Percentiles rank a stretch among this genome's conserved stretches.
These are phyloP conservation scores for Noctua comes DNA, from an alignment of 2,888 invertebrate species.

Conservation along the genomic window DNA sequence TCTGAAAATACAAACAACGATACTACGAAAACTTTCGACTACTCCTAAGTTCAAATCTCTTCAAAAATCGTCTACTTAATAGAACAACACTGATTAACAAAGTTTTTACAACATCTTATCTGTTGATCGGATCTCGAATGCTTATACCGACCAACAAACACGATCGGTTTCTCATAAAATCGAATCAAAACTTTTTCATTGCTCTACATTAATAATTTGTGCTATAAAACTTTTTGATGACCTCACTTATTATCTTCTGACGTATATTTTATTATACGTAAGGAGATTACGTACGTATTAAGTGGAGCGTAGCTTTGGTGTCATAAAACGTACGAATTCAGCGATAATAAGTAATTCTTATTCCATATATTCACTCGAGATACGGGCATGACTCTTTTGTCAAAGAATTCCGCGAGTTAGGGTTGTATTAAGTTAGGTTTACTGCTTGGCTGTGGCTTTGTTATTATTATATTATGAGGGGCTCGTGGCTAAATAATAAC, in stretches of 20 bases:
- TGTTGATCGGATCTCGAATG: slow-evolving; percentile 57
- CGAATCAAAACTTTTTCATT: slow-evolving; percentile 68
- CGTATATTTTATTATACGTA: slow-evolving; percentile 66
- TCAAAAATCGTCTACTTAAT: slow-evolving; percentile 44
- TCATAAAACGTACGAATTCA: slow-evolving; percentile 65
- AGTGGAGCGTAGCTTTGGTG: slow-evolving; percentile 49
- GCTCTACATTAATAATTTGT: slow-evolving; percentile 64
- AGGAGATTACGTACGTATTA: slow-evolving; percentile 64
- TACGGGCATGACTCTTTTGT: slow-evolving; percentile 60
- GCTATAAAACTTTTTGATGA: slow-evolving; percentile 65
- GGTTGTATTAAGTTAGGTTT: slow-evolving; percentile 54
- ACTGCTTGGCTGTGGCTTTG: slow-evolving; percentile 48
- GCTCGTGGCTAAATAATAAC: background rate
- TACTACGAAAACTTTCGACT: slow-evolving; percentile 24
- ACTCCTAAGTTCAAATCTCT: slow-evolving; percentile 35
- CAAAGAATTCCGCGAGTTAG: slow-evolving; percentile 56
- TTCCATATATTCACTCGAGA: slow-evolving; percentile 66
- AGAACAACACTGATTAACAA: slow-evolving; percentile 59
- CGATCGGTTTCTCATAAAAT: slow-evolving; percentile 64
- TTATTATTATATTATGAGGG: slow-evolving; percentile 22
- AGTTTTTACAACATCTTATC: slow-evolving; percentile 64
- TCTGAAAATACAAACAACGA: slow-evolving; percentile 24
- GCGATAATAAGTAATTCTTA: slow-evolving; percentile 70
- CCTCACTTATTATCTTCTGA: slow-evolving; percentile 66
- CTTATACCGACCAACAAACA: slow-evolving; percentile 61